phyloP scores from a whole-genome alignment of 2,888 invertebrate genomes.

The Pediacus dermestoides region DNA sequence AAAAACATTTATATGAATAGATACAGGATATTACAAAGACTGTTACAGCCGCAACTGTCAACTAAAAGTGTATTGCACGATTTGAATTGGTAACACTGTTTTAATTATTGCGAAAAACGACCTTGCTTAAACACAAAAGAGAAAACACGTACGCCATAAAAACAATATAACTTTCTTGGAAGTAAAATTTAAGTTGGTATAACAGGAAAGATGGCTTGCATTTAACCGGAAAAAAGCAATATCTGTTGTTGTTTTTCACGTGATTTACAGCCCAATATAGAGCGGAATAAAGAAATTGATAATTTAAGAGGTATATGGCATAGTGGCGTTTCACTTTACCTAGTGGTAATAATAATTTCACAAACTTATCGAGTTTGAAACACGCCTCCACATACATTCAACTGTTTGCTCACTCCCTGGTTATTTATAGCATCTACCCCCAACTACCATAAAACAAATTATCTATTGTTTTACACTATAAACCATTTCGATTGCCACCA shows the following conservation, averaged over 20 bases:
- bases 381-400: too few relatives aligned
- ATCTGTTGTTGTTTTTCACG: slow-evolving; percentile 7
- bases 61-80: too few relatives aligned
- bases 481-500: slow-evolving; percentile 16
- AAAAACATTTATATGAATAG: too few relatives aligned
- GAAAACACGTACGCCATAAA: too few relatives aligned
- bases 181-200: slow-evolving; percentile 7
- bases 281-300: slow-evolving; percentile 9
- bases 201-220: slow-evolving; percentile 8
- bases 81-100: too few relatives aligned
- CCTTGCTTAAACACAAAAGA: too few relatives aligned
- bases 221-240: slow-evolving; percentile 10
- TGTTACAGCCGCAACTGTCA: too few relatives aligned
- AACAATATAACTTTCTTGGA: slow-evolving; percentile 3
- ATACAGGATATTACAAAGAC: too few relatives aligned
- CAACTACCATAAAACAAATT: slow-evolving; percentile 19
- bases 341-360: slow-evolving; percentile 8
- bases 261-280: slow-evolving; percentile 8
- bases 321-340: slow-evolving; percentile 5
- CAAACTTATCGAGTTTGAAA: slow-evolving; percentile 3
- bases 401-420: background rate
- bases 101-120: too few relatives aligned
- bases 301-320: slow-evolving; percentile 6
- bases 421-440: slow-evolving; percentile 11
- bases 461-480: slow-evolving; percentile 21